Evolutionary conservation across 2,888 invertebrate species (phyloP).

Genomic region (Dexiosoma caninum): DNA sequence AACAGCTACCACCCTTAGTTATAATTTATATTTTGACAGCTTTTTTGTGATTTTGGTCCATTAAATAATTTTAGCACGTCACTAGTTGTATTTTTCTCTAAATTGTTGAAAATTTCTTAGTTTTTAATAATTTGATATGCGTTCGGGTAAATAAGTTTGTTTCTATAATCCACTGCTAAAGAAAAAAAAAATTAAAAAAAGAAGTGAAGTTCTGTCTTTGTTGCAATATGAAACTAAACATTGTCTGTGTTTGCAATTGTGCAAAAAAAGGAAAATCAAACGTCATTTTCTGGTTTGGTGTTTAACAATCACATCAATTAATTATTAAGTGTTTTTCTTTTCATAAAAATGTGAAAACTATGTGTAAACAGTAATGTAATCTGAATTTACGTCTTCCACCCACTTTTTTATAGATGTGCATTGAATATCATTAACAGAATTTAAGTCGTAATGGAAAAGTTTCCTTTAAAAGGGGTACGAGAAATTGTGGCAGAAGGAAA

Average conservation of each 20-base stretch:
- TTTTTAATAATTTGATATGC: conserved; percentile 23
- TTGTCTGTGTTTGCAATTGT: conserved; percentile 14
- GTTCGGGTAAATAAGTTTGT: conserved; percentile 20
- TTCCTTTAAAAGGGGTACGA: conserved; percentile 82
- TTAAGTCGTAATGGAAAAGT: conserved; percentile 82
- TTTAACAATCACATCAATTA: conserved; percentile 27
- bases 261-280: conserved; percentile 19
- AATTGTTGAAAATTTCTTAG: conserved; percentile 16
- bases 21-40: neutral
- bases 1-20: neutral
- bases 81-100: conserved; percentile 32
- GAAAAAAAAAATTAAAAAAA: neutral
- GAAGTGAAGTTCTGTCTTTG: too few species aligned
- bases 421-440: conserved; percentile 3
- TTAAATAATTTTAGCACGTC: conserved; percentile 36
- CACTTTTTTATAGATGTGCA: conserved; percentile 56
- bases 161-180: neutral
- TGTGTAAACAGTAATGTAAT: neutral
- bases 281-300: conserved; percentile 13
- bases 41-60: conserved; percentile 1
- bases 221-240: conserved; percentile 13
- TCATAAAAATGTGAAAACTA: neutral
- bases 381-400: conserved; percentile 12
- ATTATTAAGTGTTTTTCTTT: conserved; percentile 5
- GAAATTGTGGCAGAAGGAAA: conserved; percentile 78